These are phyloP conservation scores for Gobionotothen gibberifrons DNA, from an alignment of 2,797 vertebrate genomes.

Conservation along the genomic window DNA sequence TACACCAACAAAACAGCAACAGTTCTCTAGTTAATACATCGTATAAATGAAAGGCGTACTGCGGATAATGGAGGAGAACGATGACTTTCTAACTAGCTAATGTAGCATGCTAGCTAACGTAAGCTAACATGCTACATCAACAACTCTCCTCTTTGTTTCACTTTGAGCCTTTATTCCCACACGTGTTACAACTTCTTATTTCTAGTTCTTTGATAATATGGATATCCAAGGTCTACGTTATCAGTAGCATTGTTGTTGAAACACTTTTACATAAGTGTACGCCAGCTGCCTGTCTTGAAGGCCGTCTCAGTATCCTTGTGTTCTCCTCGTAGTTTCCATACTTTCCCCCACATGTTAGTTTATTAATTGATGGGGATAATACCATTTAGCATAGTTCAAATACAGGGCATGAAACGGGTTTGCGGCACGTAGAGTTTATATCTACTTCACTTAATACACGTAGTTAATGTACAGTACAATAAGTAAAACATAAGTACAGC, in stretches of 20 bases:
- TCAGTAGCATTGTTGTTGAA: not conserved
- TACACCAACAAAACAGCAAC: rapidly evolving
- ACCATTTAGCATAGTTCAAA: no score
- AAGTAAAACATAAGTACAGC: no score
- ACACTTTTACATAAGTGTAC: not conserved
- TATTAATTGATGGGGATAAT: no score
- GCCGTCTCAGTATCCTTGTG: not conserved
- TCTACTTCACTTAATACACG: no score
- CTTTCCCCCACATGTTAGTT: no score
- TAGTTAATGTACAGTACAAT: no score
- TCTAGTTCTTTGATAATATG: not conserved
- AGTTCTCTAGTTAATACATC: not conserved
- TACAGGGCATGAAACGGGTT: no score
- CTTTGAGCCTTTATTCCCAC: rapidly evolving
- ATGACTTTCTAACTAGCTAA: slow-evolving; percentile 8
- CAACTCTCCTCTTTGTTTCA: not conserved
- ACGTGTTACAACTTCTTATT: no score
- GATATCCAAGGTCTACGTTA: no score
- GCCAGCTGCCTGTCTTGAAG: not conserved
- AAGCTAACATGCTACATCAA: not conserved
- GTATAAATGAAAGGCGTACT: rapidly evolving
- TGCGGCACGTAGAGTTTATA: no score
- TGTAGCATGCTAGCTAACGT: slow-evolving; percentile 19
- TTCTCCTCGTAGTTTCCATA: no score
- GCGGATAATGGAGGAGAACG: rapidly evolving